Evolutionary conservation across 1,140 invertebrate species (phyloP), one percentile per base, ranked within the genome.

Genomic region (Drosophila insularis): DNA sequence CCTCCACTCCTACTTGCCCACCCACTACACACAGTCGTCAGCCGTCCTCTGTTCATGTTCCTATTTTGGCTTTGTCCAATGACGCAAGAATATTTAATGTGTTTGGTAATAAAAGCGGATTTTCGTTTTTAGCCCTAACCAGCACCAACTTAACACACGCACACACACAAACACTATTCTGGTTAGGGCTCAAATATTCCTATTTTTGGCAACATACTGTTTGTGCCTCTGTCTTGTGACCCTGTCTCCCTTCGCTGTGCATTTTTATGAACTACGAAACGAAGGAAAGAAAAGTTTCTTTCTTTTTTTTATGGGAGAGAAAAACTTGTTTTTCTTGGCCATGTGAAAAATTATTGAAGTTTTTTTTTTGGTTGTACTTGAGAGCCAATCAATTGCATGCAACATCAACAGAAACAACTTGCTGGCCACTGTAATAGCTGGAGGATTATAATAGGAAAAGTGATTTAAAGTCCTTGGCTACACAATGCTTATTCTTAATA

Each of bases 61-160:
- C 43, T 40, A 32, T 46, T 53, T 23, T 40, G 50, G 19, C 14
- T 60, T 37, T 79, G 72, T 69, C 68, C 80, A 82, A 64, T 87
- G 84, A 89, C 63, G 84, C 82, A 74, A 71, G 82, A 87, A 87
- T 87, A 87, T 87, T 87, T 87, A 87, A 87, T 87, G 79, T 67
- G 46, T 67, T 81, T 23, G 82, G 82, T 76, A 87, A 87, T 87
- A 87, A 86, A 86, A 86, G 75, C 71, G 82, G 79, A 76, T 82
- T 87, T 50, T 79, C 74, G 61, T 75, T 71, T 76, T 62, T 65
- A 74, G 64, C 67, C 64, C 54, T 68, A 71, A 10, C 27, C n/a
- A 27, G 13, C 23, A 31, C 10, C 17, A 19, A 21, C 46, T 11
- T 8, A 23, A 23, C 19, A 54, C 23, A 17, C n/a, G 27, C 21